Base-by-base conservation (phyloP, 2,113 vertebrate genomes). In the Hydropotes inermis region DNA sequence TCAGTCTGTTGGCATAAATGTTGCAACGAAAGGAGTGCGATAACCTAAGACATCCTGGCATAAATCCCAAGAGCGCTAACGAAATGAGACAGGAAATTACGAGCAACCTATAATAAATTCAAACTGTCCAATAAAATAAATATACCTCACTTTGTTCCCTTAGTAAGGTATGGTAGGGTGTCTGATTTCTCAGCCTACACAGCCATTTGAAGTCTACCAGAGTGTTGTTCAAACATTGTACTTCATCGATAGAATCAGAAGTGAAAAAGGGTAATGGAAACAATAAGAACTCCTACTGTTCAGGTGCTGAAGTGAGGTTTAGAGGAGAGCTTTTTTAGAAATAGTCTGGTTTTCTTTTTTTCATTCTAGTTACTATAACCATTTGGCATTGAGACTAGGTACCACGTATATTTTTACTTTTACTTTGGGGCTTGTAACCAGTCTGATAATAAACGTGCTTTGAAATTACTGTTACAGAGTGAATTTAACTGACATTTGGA, bases 61-160 rank as follows among this genome's bases (percentile, higher is more conserved):
- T 98, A 98, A 98, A 98, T 98, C 98, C 98, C 95, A 96, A 93
- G 61, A 98, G 36, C 86, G 76, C 94, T 95, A 61, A 98, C 98
- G 83, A 98, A 99, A 98, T 92, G 96, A 98, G 98, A 97, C 98
- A 98, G 98, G 98, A 99, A 98, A 98, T 98, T 98, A 97, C 98
- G 95, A 97, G 96, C 97, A 99, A 99, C 79, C 97, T 97, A 97
- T 83, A 98, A 98, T 98, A 99, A 99, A 98, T 98, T 98, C 97
- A 98, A 98, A 99, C 94, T 98, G 87, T 98, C 89, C 94, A 91
- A 98, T 99, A 98, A 99, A 98, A 98, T 98, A 98, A 98, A 98
- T 98, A 97, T 58, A 98, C 98, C n/a, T 97, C 11, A 84, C 97
- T 99, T 98, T 97, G 89, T 97, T 98, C 96, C 96, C 96, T 23